These are phyloP conservation scores for Acronicta leporina DNA, from an alignment of 2,888 invertebrate species.

Conservation along the genomic window DNA sequence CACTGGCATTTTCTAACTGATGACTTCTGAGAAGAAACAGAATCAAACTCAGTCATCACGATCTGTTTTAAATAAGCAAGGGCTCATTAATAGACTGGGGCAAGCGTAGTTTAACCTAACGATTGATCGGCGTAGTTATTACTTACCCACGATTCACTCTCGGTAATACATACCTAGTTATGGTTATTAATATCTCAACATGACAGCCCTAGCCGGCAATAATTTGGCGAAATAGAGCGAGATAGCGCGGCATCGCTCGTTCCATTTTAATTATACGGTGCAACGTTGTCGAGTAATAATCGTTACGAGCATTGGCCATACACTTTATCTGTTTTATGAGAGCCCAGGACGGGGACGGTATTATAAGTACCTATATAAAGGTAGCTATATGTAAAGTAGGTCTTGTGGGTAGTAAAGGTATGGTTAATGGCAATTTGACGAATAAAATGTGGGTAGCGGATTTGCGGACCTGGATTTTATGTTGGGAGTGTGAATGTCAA, in stretches of 20 bases:
- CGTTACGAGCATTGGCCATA: constrained; percentile 51
- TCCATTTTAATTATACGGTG: constrained; percentile 57
- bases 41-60: no score
- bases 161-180: constrained; percentile 9
- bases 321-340: constrained; percentile 49
- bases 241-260: constrained; percentile 45
- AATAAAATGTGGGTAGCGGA: constrained; percentile 25
- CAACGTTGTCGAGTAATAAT: constrained; percentile 52
- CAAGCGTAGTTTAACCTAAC: no score
- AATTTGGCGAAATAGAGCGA: constrained; percentile 52
- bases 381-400: constrained; percentile 17
- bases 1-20: no score
- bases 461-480: constrained; percentile 1
- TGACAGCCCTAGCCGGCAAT: constrained; percentile 39
- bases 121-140: no score
- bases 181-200: constrained; percentile 26
- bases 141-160: no score
- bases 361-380: constrained; percentile 5
- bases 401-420: constrained; percentile 24
- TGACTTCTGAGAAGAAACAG: no score
- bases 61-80: no score
- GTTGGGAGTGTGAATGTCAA: not conserved
- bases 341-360: constrained; percentile 17
- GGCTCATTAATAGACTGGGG: no score
- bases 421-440: constrained; percentile 29